A percentile compares a stretch with the other conserved stretches of the same genome.
phyloP scores from a whole-genome alignment of 2,888 invertebrate genomes.

The Microchrysa polita region DNA sequence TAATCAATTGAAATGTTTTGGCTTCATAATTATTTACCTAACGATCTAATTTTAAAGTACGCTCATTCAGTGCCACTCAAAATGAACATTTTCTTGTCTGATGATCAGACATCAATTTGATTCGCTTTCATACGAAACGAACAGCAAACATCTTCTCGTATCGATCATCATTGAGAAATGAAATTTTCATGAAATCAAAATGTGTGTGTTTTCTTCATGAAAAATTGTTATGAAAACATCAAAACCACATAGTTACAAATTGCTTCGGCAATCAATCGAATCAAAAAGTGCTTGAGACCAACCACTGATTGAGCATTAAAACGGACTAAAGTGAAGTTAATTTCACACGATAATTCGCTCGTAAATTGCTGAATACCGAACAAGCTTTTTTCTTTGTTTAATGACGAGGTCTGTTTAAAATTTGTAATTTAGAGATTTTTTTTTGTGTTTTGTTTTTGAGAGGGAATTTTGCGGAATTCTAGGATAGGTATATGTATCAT shows the following conservation, averaged over 20 bases:
- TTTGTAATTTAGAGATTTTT: constrained; percentile 5
- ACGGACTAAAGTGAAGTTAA: not conserved
- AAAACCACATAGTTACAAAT: constrained; percentile 10
- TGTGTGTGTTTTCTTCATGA: constrained; percentile 1
- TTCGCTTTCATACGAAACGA: constrained; percentile 32
- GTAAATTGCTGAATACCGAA: constrained; percentile 1
- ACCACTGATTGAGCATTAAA: constrained; percentile 21
- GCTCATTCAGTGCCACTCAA: not conserved
- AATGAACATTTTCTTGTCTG: constrained; percentile 1
- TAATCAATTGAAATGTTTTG: constrained; percentile 29
- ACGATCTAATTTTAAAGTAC: constrained; percentile 42
- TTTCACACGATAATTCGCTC: not conserved
- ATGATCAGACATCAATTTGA: constrained; percentile 19
- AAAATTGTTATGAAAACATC: constrained; percentile 36
- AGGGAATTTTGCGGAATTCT: not conserved
- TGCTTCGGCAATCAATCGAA: constrained; percentile 4
- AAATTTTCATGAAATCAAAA: constrained; percentile 28
- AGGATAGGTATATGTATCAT: not conserved
- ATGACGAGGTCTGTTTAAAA: not conserved
- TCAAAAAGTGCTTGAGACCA: constrained; percentile 12
- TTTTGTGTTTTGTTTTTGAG: not conserved
- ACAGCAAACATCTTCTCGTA: constrained; percentile 22
- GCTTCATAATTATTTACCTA: constrained; percentile 37
- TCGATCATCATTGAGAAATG: constrained; percentile 42
- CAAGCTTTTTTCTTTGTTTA: not conserved